A percentile compares a stretch with the other conserved stretches of the same genome.
These are phyloP conservation scores for Hirudo medicinalis DNA, from an alignment of 1,140 invertebrate genomes.

Conservation along the genomic window DNA sequence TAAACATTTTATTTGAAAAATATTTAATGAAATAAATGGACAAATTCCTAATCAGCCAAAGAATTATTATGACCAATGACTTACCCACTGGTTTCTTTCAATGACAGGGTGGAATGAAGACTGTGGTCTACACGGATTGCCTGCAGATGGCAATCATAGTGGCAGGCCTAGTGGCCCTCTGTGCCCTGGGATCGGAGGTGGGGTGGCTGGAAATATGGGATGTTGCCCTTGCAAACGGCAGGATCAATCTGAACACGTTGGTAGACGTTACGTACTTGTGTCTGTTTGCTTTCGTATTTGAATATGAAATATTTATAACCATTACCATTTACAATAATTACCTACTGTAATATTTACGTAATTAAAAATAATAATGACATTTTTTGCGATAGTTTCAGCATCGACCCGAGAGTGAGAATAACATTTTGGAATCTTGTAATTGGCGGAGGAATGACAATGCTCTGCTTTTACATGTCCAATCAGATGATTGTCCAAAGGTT, in stretches of 20 bases:
- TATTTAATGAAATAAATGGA: too few relatives aligned
- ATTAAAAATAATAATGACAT: not conserved
- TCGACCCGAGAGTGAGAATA: constrained; percentile 7
- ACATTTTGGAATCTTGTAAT: constrained; percentile 13
- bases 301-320: not conserved
- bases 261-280: not conserved
- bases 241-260: constrained; percentile 1
- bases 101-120: constrained; percentile 13
- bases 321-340: not conserved
- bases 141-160: constrained; percentile 10
- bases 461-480: constrained; percentile 5
- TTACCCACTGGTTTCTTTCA: not conserved
- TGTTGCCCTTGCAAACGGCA: not conserved
- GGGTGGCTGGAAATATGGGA: constrained; percentile 13
- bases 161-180: constrained; percentile 3
- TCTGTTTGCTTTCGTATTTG: too few relatives aligned
- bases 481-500: constrained; percentile 19
- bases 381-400: not conserved
- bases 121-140: constrained; percentile 17
- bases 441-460: constrained; percentile 3
- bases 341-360: not conserved
- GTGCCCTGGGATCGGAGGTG: not conserved
- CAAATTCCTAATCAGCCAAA: not conserved
- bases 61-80: not conserved
- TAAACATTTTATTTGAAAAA: too few relatives aligned